Evolutionary conservation across 2,888 invertebrate species (phyloP), one percentile per base, ranked within the genome.

Genomic region (Lasiommata megera): DNA sequence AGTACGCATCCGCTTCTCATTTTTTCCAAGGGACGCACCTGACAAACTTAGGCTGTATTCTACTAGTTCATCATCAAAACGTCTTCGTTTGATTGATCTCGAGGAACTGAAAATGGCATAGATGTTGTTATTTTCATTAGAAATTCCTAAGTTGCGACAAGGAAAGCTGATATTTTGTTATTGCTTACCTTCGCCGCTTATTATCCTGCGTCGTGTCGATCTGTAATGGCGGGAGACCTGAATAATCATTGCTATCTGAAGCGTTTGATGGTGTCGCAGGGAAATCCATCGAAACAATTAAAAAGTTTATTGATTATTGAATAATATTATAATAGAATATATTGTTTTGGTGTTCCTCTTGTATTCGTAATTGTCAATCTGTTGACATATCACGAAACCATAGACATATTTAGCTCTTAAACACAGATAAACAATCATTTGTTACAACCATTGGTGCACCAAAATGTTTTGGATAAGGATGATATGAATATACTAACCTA

Each of bases 1-100:
- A 1, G 91, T 90, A 3, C 91, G 84, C 63, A 91, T 83, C 54
- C 91, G 73, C 60, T 90, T 90, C 17, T 80, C 90, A 34, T 83
- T 82, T 71, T 91, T 91, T 0, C 88, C 86, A 17, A 89, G 69
- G 0, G 91, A 90, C 1, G 90, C 86, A 1, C 92, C 94, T 0
- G 94, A 93, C 69, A 94, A 84, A 50, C 95, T 94, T 58, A 96
- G 85, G 79, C 96, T 97, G 67, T 96, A 97, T 72, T 99, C 98
- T 0, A 99, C 98, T 58, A 99, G 90, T 85, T 99, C 99, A 92
- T 99, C 99, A 78, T 99, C 99, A 85, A 99, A 99, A 70, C 98
- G 96, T 71, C 97, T 95, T 0, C 99, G 93, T 82, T 98, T 99
- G 71, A 99, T 98, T 1, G 98, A 98, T 58, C 99, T 92, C 28